Conservation (phyloP, 2,888 invertebrate genomes). For the Caenorhabditis afra region DNA sequence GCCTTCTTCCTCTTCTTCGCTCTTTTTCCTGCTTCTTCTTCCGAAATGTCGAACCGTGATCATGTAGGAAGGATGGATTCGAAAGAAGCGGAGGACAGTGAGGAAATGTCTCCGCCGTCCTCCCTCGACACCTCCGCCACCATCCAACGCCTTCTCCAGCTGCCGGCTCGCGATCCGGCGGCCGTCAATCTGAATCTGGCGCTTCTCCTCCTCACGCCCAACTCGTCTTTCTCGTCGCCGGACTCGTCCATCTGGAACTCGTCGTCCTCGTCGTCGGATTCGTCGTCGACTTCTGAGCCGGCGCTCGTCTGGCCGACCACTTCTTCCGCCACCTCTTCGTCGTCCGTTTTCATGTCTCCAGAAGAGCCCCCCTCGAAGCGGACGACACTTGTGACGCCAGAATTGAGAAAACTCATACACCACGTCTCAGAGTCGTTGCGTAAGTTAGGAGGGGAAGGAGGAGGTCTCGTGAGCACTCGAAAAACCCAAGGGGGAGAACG, state of each 20-base stretch:
- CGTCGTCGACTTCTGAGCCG: background rate
- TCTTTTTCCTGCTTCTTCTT: too few species aligned
- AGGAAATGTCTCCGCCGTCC: constrained; percentile 11
- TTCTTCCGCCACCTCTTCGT: background rate
- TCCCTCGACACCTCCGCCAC: too few species aligned
- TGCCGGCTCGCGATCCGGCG: too few species aligned
- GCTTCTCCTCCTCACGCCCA: background rate
- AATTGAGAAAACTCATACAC: constrained; percentile 3
- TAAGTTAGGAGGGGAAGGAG: constrained; percentile 28
- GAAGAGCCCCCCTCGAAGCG: background rate
- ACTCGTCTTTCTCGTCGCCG: background rate
- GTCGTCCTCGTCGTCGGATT: background rate
- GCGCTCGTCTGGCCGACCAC: background rate
- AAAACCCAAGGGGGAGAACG: background rate
- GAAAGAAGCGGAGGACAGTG: background rate
- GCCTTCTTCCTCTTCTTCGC: too few species aligned
- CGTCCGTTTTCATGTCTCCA: background rate
- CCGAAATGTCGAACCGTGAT: too few species aligned
- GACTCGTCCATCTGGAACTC: background rate
- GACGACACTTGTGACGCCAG: background rate
- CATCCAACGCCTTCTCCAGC: too few species aligned
- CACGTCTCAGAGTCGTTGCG: constrained; percentile 39
- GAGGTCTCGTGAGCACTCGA: constrained; percentile 22
- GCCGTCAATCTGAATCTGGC: background rate
- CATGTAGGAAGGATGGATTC: background rate